A percentile compares a stretch with the other conserved stretches of the same genome.
Evolutionary conservation across 37 sponge, comb jelly and placozoan genomes (phyloP).

Genomic region (Axinella damicornis): DNA sequence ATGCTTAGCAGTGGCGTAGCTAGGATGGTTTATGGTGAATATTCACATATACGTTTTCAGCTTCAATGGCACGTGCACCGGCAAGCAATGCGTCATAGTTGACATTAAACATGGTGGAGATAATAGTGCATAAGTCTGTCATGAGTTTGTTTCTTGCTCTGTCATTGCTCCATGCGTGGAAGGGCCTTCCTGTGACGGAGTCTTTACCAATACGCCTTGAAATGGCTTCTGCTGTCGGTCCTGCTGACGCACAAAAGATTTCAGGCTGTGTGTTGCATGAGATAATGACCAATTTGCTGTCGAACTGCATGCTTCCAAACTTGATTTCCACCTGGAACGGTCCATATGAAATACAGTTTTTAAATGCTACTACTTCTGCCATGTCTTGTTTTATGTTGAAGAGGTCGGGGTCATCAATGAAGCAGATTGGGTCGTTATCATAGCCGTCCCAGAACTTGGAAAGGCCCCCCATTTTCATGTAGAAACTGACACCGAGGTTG

Average conservation of each 20-base stretch:
- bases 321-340: background rate
- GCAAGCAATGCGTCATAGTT: too few relatives aligned
- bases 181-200: too few relatives aligned
- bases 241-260: background rate
- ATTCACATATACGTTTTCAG: too few relatives aligned
- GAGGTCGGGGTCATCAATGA: slow-evolving; percentile 24
- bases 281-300: background rate
- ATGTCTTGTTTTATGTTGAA: background rate
- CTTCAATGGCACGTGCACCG: too few relatives aligned
- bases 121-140: too few relatives aligned
- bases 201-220: too few relatives aligned
- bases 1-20: too few relatives aligned
- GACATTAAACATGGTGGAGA: too few relatives aligned
- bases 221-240: too few relatives aligned
- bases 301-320: background rate
- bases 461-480: background rate
- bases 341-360: background rate
- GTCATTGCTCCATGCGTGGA: too few relatives aligned
- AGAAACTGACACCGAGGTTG: background rate
- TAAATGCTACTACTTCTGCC: background rate
- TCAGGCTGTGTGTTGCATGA: background rate
- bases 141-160: too few relatives aligned
- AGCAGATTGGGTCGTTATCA: slow-evolving; percentile 15
- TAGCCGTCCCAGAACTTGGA: slow-evolving; percentile 35
- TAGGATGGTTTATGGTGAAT: too few relatives aligned